These are phyloP conservation scores for Melanocharis versteri DNA, from an alignment of 2,113 vertebrate species.

Conservation along the genomic window DNA sequence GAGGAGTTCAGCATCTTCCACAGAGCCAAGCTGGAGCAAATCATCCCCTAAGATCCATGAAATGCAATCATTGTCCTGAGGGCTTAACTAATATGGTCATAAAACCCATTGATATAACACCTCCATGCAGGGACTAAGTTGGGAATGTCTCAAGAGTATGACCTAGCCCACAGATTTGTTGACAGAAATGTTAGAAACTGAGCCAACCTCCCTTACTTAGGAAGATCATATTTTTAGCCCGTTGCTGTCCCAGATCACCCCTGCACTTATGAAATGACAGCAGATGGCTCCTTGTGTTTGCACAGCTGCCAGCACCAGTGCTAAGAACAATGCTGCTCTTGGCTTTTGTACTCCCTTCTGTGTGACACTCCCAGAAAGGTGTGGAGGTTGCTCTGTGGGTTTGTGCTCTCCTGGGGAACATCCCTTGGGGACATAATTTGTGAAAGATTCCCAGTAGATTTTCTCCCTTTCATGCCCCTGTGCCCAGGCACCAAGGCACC, in stretches of 20 bases:
- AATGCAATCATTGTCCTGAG: not conserved
- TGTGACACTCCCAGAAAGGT: not conserved
- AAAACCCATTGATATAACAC: not conserved
- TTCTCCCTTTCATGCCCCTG: not conserved
- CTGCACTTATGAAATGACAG: conserved; percentile 5
- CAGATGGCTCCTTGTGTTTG: conserved; percentile 62
- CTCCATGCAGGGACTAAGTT: not conserved
- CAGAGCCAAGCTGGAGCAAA: not conserved
- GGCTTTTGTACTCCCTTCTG: not conserved
- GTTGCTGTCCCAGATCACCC: conserved; percentile 30
- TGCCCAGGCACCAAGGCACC: not conserved
- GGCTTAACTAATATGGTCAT: not conserved
- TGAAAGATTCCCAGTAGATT: not conserved
- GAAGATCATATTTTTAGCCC: conserved; percentile 19
- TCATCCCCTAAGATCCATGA: not conserved
- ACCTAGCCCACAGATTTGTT: not conserved
- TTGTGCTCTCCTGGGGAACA: not conserved
- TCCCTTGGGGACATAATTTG: not conserved
- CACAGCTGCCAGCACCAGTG: conserved; percentile 46
- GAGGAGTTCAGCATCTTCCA: not conserved
- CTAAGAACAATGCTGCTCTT: conserved; percentile 12
- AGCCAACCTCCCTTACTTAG: not conserved
- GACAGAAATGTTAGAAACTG: conserved; percentile 1
- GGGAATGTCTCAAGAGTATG: not conserved
- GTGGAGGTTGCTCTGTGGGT: not conserved